Conservation (phyloP, 2,888 invertebrate genomes). For the Pheosia tremula region DNA sequence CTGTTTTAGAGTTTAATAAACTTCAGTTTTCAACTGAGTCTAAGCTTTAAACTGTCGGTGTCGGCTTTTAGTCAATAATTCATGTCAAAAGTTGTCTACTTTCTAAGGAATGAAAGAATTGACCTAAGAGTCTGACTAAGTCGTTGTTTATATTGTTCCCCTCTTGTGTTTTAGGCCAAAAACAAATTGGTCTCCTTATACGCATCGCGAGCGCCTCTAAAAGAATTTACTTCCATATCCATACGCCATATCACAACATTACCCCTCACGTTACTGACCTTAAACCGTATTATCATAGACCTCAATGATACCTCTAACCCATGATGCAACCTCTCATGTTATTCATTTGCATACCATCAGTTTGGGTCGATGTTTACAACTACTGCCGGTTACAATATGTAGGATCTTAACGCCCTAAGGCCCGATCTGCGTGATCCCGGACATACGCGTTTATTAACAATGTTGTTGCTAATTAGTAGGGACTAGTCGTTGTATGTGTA, state of each 20-base stretch:
- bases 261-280: background rate
- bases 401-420: constrained; percentile 35
- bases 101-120: too few species aligned
- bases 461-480: constrained; percentile 45
- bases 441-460: constrained; percentile 39
- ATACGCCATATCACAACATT: background rate
- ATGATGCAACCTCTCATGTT: constrained; percentile 30
- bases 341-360: constrained; percentile 40
- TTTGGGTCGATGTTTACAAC: constrained; percentile 38
- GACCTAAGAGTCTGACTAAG: too few species aligned
- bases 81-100: too few species aligned
- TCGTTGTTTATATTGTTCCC: too few species aligned
- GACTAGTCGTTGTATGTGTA: constrained; percentile 27
- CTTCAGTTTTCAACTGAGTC: too few species aligned
- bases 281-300: constrained; percentile 15
- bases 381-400: constrained; percentile 36
- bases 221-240: background rate
- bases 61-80: too few species aligned
- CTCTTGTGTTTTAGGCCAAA: background rate
- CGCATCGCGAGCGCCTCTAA: background rate
- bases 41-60: too few species aligned
- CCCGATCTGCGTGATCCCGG: constrained; percentile 31
- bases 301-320: constrained; percentile 32
- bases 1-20: too few species aligned
- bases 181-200: background rate